Evolutionary conservation across 2,888 invertebrate species (phyloP), one percentile per base, ranked within the genome.

Genomic region (Tromatobia lineatoria): DNA sequence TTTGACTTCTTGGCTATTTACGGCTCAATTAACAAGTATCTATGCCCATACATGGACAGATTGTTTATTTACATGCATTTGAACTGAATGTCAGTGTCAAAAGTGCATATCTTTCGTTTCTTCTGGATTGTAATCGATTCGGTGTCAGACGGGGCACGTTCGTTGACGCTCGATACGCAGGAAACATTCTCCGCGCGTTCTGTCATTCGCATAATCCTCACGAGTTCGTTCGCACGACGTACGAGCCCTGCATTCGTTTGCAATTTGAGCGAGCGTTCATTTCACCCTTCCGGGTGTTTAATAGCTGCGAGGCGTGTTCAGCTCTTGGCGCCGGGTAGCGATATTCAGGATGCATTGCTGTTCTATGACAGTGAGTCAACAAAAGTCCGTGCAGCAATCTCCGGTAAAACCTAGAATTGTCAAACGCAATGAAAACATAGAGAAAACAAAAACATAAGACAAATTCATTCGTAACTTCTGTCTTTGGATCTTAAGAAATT

Each of bases 131-230:
- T 59, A 45, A 61, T 61, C 23, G 61, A 61, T 61, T 61, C 59
- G 10, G 18, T 25, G 11, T 6, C 18, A n/a, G 29, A 50, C 13
- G 20, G 18, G 59, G 61, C 74, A 74, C 74, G 74, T 45, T 61
- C 73, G n/a, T 61, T 20, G 61, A 20, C 45, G 74, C 47, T 74
- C 61, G 45, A 74, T 47, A 61, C 47, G 74, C 50, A 73, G 45
- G 11, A 59, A 59, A 59, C 50, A 59, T 74, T 34, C 61, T 3
- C 29, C 18, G n/a, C 25, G 50, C 23, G 70, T 47, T 66, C 73
- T 75, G 81, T 81, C 84, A 81, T 84, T 84, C 81, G 84, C 74
- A 81, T 78, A 54, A 84, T 81, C 69, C 54, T 81, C 81, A 66
- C 84, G 81, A 70, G 66, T 54, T 54, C 74, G 64, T 71, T 78